Percentiles rank a stretch among this genome's conserved stretches.
Evolutionary conservation across 2,797 vertebrate genomes (phyloP).

Genomic region (Adelosebastes latens): DNA sequence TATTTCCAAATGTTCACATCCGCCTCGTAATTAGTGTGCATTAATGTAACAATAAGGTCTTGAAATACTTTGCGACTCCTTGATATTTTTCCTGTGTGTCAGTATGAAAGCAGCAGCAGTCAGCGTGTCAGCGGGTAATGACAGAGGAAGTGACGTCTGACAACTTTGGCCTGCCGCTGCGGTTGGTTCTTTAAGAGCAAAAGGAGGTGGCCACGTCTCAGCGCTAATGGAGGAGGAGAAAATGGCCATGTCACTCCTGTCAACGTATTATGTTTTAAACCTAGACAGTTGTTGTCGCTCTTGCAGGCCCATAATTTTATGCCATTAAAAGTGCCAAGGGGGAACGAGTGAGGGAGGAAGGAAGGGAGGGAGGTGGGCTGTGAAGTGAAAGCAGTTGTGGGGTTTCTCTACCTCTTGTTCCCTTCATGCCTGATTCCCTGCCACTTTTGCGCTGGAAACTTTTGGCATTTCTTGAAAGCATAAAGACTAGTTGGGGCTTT

Average conservation of each 20-base stretch:
- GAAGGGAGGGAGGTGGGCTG: conserved; percentile 66
- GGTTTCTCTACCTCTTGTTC: conserved; percentile 74
- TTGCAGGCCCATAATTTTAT: conserved; percentile 89
- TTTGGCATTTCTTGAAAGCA: conserved; percentile 93
- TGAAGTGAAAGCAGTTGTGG: conserved; percentile 59
- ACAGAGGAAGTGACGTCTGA: conserved; percentile 79
- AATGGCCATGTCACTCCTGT: conserved; percentile 84
- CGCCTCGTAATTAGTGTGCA: conserved; percentile 29
- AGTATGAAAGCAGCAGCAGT: conserved; percentile 73
- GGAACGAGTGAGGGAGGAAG: conserved; percentile 68
- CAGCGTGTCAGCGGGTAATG: conserved; percentile 74
- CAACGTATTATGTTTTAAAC: conserved; percentile 89
- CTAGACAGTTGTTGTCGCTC: conserved; percentile 86
- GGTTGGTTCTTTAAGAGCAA: conserved; percentile 69
- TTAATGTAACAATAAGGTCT: conserved; percentile 45
- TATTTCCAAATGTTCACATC: conserved; percentile 22
- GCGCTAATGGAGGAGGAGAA: conserved; percentile 82
- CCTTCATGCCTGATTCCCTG: conserved; percentile 85
- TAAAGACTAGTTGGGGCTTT: conserved; percentile 93
- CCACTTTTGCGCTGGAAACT: conserved; percentile 87
- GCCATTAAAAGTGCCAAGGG: conserved; percentile 87
- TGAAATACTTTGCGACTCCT: conserved; percentile 50
- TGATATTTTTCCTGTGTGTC: conserved; percentile 56
- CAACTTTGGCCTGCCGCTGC: conserved; percentile 61
- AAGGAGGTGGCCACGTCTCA: conserved; percentile 73